Conservation (phyloP, 2,888 invertebrate species). For the Monochamus alternatus region DNA sequence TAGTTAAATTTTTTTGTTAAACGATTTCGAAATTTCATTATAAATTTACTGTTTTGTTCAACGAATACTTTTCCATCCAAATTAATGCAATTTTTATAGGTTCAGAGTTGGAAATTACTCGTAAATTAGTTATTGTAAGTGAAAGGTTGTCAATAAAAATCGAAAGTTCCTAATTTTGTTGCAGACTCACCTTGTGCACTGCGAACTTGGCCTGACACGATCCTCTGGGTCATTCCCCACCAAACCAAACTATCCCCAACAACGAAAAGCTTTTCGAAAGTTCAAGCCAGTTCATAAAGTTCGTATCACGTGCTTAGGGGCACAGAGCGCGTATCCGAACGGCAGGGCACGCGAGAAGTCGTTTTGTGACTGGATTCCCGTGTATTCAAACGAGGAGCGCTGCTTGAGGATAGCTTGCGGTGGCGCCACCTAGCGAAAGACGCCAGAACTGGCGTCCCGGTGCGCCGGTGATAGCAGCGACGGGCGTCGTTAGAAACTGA, state of each 20-base stretch:
- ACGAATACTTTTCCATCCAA: too few relatives aligned
- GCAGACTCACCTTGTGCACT: neutral
- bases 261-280: slow-evolving; percentile 18
- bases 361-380: slow-evolving; percentile 20
- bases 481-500: neutral
- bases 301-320: slow-evolving; percentile 22
- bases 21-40: too few relatives aligned
- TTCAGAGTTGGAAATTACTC: too few relatives aligned
- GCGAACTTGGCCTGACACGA: neutral
- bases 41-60: too few relatives aligned
- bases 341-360: slow-evolving; percentile 20
- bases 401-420: neutral
- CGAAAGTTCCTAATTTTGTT: neutral
- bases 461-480: neutral
- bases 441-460: slow-evolving; percentile 16
- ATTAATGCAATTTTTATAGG: too few relatives aligned
- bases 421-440: slow-evolving; percentile 14
- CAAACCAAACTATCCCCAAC: neutral
- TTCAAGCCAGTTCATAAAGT: slow-evolving; percentile 29
- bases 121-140: too few relatives aligned
- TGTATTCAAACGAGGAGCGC: neutral
- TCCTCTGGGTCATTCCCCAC: neutral
- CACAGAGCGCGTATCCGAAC: slow-evolving; percentile 11
- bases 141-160: too few relatives aligned
- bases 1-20: too few relatives aligned